A percentile compares a stretch with the other conserved stretches of the same genome.
Evolutionary conservation across 2,113 vertebrate genomes (phyloP).

Genomic region (Otis tarda): DNA sequence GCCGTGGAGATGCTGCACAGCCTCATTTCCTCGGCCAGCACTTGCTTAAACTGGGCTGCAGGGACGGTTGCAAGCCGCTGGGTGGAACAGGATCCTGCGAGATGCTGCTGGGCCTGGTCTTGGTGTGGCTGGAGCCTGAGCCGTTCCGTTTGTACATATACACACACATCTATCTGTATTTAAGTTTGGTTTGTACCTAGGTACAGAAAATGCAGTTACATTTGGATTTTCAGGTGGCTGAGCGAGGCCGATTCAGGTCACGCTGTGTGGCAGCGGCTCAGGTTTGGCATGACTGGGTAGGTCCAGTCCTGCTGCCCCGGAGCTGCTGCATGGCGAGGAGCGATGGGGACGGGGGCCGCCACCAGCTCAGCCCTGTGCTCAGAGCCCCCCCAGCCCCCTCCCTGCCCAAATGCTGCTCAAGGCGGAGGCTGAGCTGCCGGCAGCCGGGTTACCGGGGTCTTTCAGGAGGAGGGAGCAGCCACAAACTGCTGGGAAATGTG

Average conservation of each 20-base stretch:
- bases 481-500: not conserved
- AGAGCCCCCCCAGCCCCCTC: not conserved
- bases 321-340: not conserved
- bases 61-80: not conserved
- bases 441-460: fast-evolving
- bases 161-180: too few relatives aligned
- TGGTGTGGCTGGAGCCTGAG: not conserved
- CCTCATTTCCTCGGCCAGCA: fast-evolving
- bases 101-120: not conserved
- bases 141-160: not conserved
- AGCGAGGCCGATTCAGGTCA: not conserved
- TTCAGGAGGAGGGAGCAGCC: not conserved
- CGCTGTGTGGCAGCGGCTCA: fast-evolving
- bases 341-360: not conserved
- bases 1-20: not conserved
- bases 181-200: not conserved
- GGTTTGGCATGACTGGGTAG: not conserved
- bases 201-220: not conserved
- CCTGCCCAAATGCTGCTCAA: fast-evolving
- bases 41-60: not conserved
- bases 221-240: not conserved
- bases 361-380: not conserved
- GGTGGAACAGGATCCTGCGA: not conserved
- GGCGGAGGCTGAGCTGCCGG: not conserved
- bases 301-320: not conserved